phyloP scores from a whole-genome alignment of 2,113 vertebrate genomes.

The Chaetops frenatus region DNA sequence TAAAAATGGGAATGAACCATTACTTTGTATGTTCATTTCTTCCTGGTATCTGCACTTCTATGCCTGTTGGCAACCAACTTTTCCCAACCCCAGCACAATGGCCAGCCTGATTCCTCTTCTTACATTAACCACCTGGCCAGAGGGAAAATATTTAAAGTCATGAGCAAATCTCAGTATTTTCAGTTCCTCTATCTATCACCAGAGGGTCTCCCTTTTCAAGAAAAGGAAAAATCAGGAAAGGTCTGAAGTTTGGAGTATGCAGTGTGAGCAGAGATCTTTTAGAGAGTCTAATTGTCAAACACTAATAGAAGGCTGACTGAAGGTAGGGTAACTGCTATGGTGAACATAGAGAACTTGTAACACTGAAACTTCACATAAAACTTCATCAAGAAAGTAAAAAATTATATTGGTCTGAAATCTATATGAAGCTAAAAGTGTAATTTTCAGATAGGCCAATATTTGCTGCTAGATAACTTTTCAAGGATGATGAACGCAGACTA shows the following conservation, averaged over 20 bases:
- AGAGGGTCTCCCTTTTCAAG: not conserved
- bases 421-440: not conserved
- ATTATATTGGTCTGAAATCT: not conserved
- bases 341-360: not conserved
- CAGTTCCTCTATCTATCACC: not conserved
- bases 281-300: not conserved
- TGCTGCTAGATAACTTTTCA: not conserved
- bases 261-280: not conserved
- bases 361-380: not conserved
- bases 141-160: not conserved
- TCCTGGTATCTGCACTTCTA: not conserved
- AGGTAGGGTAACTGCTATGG: not conserved
- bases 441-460: not conserved
- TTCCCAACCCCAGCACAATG: not conserved
- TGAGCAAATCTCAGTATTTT: not conserved
- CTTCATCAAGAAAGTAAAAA: not conserved
- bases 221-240: not conserved
- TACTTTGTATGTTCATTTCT: not conserved
- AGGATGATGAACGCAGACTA: not conserved
- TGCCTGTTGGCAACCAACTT: not conserved
- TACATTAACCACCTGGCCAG: not conserved
- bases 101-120: not conserved
- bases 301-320: not conserved
- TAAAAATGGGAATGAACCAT: not conserved
- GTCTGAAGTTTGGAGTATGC: not conserved